Evolutionary conservation across 2,797 vertebrate genomes (phyloP).

Genomic region (Sebastes trivittatus): DNA sequence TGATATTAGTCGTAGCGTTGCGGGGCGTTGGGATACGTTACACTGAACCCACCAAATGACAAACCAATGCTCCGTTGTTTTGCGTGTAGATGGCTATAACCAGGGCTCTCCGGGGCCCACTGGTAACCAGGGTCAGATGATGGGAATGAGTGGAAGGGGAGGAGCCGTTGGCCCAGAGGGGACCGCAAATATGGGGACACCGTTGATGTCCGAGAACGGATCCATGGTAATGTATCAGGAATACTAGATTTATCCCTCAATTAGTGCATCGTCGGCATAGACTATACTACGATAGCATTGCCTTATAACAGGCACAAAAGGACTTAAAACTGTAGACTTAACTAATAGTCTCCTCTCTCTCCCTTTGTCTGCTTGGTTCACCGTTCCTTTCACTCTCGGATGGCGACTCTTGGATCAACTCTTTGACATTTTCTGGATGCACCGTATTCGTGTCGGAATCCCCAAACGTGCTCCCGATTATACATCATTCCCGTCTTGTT

Average conservation of each 20-base stretch:
- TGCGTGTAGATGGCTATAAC: slow-evolving; percentile 94
- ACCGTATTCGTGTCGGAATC: neutral
- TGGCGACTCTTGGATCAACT: slow-evolving; percentile 68
- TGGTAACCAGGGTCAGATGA: slow-evolving; percentile 96
- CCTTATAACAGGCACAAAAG: neutral
- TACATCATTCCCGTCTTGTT: neutral
- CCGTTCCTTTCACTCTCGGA: slow-evolving; percentile 79
- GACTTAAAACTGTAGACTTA: neutral
- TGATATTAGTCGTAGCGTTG: slow-evolving; percentile 26
- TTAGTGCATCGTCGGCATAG: neutral
- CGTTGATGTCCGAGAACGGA: slow-evolving; percentile 95
- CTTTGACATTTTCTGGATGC: neutral
- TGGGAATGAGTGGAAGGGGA: slow-evolving; percentile 94
- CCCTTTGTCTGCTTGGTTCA: slow-evolving; percentile 85
- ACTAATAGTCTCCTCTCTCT: slow-evolving; percentile 92
- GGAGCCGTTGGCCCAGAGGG: slow-evolving; percentile 92
- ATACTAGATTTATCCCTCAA: neutral
- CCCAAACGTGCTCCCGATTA: neutral
- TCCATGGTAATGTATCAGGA: slow-evolving; percentile 93
- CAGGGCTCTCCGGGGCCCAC: slow-evolving; percentile 87
- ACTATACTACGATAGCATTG: too few species aligned
- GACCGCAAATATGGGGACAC: slow-evolving; percentile 90
- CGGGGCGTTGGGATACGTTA: neutral
- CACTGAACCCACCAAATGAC: slow-evolving; percentile 13
- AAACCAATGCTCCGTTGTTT: slow-evolving; percentile 61